Base-by-base conservation (phyloP, 1,140 invertebrate species). In the Diorhabda carinulata region DNA sequence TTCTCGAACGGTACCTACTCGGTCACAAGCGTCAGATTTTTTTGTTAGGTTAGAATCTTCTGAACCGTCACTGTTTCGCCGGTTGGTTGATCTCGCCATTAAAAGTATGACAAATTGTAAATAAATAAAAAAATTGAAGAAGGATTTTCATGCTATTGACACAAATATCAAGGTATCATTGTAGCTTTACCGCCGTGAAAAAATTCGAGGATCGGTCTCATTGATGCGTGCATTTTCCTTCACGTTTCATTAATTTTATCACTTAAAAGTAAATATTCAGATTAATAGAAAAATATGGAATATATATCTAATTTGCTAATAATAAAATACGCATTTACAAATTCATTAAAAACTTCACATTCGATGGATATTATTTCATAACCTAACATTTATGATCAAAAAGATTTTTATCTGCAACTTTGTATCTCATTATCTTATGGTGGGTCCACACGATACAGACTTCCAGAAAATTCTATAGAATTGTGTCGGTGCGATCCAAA, bases 111-210 rank as follows among this genome's bases (percentile, higher is more conserved):
- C 66, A 65, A 68, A 73, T 71, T 44, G 65, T 67, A 64, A 62
- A 58, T 64, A 56, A 52, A 56, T 57, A 61, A 68, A 71, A 25
- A 61, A 47, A 25, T 64, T 64, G 66, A 70, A 70, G 57, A 69
- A 64, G 67, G 59, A 61, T 61, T 69, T 66, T 70, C 59, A 70
- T 62, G 63, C 66, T 68, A 71, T 71, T 71, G 70, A 71, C 70
- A 71, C 60, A 71, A 71, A 71, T 71, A 71, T 67, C 70, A 71
- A 57, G 25, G 47, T 68, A 71, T 71, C 70, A 71, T 68, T 67
- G 70, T 57, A 66, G 68, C 47, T 59, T 52, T 67, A 73, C 69
- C 61, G 59, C 45, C 43, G 42, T n/a, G 47, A 9, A 52, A 52
- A 52, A 52, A 52, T 8, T 52, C n/a, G 47, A 52, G n/a, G 47